phyloP scores from a whole-genome alignment of 1,140 invertebrate species.

The Arion vulgaris region DNA sequence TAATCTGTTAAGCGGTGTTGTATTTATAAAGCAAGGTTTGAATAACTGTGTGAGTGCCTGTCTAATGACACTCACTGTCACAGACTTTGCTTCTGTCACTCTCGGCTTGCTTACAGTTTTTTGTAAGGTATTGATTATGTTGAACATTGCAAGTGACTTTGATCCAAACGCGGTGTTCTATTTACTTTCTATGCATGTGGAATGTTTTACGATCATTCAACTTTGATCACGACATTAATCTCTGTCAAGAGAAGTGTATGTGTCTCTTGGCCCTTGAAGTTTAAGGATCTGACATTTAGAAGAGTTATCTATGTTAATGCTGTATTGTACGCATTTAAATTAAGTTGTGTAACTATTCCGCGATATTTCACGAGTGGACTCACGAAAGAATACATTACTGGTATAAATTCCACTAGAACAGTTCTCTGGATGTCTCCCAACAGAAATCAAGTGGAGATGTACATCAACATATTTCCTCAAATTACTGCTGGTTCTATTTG shows the following conservation, averaged over 20 bases:
- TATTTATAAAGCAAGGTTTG: neutral
- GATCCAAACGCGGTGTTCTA: neutral
- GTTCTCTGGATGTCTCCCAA: no score
- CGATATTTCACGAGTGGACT: no score
- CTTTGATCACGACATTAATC: neutral
- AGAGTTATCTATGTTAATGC: neutral
- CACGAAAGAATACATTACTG: no score
- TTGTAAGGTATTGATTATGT: neutral
- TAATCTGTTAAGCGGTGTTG: neutral
- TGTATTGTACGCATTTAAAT: neutral
- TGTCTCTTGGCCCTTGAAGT: neutral
- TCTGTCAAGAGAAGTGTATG: neutral
- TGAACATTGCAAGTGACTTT: neutral
- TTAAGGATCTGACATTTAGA: neutral
- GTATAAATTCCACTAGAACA: no score
- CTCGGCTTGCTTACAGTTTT: neutral
- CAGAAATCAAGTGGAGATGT: neutral
- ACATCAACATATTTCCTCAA: neutral
- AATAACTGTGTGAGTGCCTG: neutral
- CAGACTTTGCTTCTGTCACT: neutral
- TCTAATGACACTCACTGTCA: neutral
- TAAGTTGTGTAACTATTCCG: no score
- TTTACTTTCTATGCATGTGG: neutral
- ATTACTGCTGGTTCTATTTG: neutral
- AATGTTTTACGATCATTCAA: neutral